These are phyloP conservation scores for Neoaliturus tenellus DNA, from an alignment of 2,888 invertebrate genomes.

Conservation along the genomic window DNA sequence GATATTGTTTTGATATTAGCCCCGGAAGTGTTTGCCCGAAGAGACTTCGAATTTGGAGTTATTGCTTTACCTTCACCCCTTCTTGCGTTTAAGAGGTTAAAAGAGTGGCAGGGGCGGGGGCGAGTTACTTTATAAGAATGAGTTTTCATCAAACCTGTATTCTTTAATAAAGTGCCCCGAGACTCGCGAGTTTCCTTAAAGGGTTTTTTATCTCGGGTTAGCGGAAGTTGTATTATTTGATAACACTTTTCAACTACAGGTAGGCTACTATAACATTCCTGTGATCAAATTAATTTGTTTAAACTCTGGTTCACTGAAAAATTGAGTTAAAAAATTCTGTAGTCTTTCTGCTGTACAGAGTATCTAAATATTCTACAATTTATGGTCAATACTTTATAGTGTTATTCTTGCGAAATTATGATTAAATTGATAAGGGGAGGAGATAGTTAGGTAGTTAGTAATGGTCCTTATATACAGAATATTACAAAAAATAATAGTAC, in stretches of 20 bases:
- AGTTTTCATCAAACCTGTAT: conserved; percentile 12
- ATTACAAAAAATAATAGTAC: too few species aligned
- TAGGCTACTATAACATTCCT: too few species aligned
- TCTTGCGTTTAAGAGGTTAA: not conserved
- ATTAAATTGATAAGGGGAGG: too few species aligned
- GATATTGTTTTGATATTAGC: conserved; percentile 49
- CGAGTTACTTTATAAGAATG: not conserved
- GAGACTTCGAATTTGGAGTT: conserved; percentile 42
- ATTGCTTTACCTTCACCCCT: conserved; percentile 34
- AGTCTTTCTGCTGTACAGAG: too few species aligned
- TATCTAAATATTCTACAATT: too few species aligned
- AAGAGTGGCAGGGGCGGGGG: not conserved
- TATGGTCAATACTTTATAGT: too few species aligned
- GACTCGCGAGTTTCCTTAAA: not conserved
- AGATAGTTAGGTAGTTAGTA: too few species aligned
- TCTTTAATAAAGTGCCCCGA: not conserved
- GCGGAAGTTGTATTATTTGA: not conserved
- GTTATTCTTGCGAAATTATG: too few species aligned
- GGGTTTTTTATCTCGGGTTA: not conserved
- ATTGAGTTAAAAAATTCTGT: too few species aligned
- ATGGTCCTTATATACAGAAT: too few species aligned
- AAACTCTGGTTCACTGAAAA: too few species aligned
- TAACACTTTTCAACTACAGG: not conserved
- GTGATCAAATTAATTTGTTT: not conserved
- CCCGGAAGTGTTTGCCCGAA: conserved; percentile 4